Evolutionary conservation across 2,888 invertebrate genomes (phyloP).

Genomic region (Habroteleia sp.): DNA sequence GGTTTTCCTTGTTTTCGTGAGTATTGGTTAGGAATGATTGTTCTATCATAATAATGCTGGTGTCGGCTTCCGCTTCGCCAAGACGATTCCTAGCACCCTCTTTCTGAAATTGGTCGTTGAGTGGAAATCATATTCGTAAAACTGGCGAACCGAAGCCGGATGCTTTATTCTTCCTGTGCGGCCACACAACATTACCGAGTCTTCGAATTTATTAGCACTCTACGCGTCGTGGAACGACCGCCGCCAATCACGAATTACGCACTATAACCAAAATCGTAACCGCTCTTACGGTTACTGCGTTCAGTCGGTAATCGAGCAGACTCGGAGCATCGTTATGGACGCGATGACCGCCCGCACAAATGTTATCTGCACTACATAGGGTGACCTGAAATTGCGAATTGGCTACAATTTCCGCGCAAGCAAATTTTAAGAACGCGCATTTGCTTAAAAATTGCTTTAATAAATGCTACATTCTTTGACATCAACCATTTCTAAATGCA

Average conservation of each 20-base stretch:
- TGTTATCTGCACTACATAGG: slow-evolving; percentile 67
- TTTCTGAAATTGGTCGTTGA: slow-evolving; percentile 68
- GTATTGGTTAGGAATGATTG: slow-evolving; percentile 71
- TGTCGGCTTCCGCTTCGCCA: slow-evolving; percentile 66
- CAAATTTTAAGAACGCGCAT: slow-evolving; percentile 8
- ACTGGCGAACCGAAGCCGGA: slow-evolving; percentile 76
- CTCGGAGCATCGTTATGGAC: slow-evolving; percentile 64
- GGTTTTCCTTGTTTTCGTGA: slow-evolving; percentile 72
- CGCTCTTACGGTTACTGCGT: slow-evolving; percentile 65
- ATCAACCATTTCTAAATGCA: not conserved
- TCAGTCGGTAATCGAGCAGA: slow-evolving; percentile 62
- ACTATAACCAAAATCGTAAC: slow-evolving; percentile 77
- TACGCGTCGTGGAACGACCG: slow-evolving; percentile 72
- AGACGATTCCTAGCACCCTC: slow-evolving; percentile 66
- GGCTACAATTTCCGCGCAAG: not conserved
- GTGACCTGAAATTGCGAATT: slow-evolving; percentile 39
- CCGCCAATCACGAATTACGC: slow-evolving; percentile 78
- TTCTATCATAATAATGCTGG: slow-evolving; percentile 69
- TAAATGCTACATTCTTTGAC: too few species aligned
- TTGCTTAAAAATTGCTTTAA: not conserved
- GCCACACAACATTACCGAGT: slow-evolving; percentile 65
- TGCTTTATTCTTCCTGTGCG: slow-evolving; percentile 75
- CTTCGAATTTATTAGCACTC: slow-evolving; percentile 78
- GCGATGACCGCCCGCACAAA: slow-evolving; percentile 67
- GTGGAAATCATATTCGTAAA: slow-evolving; percentile 80